Conservation (phyloP, 1,140 invertebrate genomes). For the Zophobas atratus region DNA sequence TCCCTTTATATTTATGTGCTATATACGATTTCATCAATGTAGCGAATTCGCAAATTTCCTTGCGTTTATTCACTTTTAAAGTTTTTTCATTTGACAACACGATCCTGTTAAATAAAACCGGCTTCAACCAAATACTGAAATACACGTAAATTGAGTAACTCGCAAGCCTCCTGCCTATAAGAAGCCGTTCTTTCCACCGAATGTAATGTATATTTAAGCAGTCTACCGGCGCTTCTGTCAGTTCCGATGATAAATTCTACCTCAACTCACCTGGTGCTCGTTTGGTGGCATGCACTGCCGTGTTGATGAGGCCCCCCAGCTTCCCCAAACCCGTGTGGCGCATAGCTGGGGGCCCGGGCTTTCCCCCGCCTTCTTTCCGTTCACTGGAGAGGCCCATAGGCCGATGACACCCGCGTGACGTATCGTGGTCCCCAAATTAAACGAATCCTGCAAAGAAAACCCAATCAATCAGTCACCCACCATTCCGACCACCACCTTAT, state of each 20-base stretch:
- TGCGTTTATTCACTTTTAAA: no score
- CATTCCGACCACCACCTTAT: conserved; percentile 6
- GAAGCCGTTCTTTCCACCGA: no score
- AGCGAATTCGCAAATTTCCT: no score
- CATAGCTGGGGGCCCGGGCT: conserved; percentile 54
- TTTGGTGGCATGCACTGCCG: conserved; percentile 56
- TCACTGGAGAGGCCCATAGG: conserved; percentile 58
- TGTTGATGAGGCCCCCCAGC: conserved; percentile 57
- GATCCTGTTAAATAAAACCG: no score
- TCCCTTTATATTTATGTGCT: no score
- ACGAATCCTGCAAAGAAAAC: conserved; percentile 12
- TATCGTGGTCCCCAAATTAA: conserved; percentile 51
- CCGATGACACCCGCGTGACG: conserved; percentile 58
- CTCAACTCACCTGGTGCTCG: conserved; percentile 29
- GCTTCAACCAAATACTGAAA: no score
- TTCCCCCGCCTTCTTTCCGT: conserved; percentile 51
- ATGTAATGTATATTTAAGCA: no score
- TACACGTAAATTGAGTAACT: no score
- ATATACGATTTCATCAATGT: no score
- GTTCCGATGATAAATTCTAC: not conserved
- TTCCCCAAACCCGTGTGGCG: conserved; percentile 55
- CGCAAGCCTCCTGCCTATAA: no score
- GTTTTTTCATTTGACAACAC: no score
- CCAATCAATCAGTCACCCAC: not conserved
- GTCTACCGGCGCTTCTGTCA: no score